These are phyloP conservation scores for Apomyelois bistriatella DNA, from an alignment of 2,888 invertebrate species.

Conservation along the genomic window DNA sequence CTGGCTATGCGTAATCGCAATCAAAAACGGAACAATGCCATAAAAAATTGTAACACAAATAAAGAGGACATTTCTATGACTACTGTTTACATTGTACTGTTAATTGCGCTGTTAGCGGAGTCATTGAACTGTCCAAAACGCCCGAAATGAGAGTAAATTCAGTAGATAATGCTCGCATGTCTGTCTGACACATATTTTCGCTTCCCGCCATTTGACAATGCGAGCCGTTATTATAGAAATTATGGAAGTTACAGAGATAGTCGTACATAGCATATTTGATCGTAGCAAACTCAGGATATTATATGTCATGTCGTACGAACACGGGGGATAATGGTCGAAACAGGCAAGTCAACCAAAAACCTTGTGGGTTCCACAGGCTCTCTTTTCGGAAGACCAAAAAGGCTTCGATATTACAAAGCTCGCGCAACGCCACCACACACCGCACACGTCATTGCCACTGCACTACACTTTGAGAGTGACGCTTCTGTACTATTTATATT, in stretches of 20 bases:
- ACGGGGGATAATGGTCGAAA: too few relatives aligned
- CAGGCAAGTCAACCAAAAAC: too few relatives aligned
- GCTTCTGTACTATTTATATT: neutral
- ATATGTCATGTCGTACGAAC: too few relatives aligned
- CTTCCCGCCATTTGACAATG: conserved; percentile 46
- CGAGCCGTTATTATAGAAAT: conserved; percentile 49
- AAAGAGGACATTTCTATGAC: conserved; percentile 11
- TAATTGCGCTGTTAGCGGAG: conserved; percentile 11
- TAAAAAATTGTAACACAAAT: conserved; percentile 12
- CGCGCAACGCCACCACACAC: too few relatives aligned
- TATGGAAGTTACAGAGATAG: neutral
- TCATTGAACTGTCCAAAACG: conserved; percentile 7
- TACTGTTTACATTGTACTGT: conserved; percentile 14
- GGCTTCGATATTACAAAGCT: too few relatives aligned
- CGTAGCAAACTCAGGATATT: too few relatives aligned
- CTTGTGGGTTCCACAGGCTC: too few relatives aligned
- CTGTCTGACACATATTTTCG: conserved; percentile 40
- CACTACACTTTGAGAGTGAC: neutral
- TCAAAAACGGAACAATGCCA: conserved; percentile 7
- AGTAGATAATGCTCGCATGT: conserved; percentile 22
- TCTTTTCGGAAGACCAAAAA: too few relatives aligned
- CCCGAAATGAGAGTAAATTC: conserved; percentile 8
- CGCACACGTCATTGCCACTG: too few relatives aligned
- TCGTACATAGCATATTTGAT: neutral
- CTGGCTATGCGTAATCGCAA: neutral